Conservation (phyloP, 2,113 vertebrate genomes). For the Hyla sarda region DNA sequence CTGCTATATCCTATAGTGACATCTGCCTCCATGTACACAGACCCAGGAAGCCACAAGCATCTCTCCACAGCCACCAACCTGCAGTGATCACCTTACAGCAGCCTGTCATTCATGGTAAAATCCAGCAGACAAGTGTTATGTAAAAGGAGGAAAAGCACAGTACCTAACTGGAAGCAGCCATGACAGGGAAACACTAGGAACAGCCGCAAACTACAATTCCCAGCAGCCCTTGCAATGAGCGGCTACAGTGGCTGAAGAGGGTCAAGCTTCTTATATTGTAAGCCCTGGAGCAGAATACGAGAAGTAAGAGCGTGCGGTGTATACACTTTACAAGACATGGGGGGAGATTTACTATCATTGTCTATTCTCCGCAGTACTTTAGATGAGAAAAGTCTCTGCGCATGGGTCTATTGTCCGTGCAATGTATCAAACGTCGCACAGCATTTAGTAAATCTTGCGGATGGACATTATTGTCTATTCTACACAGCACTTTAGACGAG, state of each 20-base stretch:
- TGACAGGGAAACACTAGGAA: conserved; percentile 50
- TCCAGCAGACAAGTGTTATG: neutral
- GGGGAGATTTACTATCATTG: too few relatives aligned
- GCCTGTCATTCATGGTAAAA: neutral
- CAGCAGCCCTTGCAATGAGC: neutral
- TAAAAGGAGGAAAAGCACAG: conserved; percentile 42
- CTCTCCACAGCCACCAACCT: too few relatives aligned
- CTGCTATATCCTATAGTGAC: neutral
- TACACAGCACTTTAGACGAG: too few relatives aligned
- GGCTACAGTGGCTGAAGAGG: neutral
- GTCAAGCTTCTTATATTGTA: neutral
- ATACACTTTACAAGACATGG: too few relatives aligned
- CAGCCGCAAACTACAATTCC: conserved; percentile 38
- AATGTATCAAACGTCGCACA: too few relatives aligned
- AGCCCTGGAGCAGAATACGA: neutral
- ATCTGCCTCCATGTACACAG: neutral
- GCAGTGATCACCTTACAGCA: neutral
- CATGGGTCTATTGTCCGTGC: too few relatives aligned
- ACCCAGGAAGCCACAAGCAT: conserved; percentile 7
- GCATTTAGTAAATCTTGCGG: too few relatives aligned
- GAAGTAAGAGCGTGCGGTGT: neutral
- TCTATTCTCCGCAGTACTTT: too few relatives aligned
- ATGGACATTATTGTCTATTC: too few relatives aligned
- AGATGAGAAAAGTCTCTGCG: too few relatives aligned
- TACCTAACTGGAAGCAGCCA: conserved; percentile 59